phyloP scores from a whole-genome alignment of 2,888 invertebrate species.

The Argyra leucocephala region DNA sequence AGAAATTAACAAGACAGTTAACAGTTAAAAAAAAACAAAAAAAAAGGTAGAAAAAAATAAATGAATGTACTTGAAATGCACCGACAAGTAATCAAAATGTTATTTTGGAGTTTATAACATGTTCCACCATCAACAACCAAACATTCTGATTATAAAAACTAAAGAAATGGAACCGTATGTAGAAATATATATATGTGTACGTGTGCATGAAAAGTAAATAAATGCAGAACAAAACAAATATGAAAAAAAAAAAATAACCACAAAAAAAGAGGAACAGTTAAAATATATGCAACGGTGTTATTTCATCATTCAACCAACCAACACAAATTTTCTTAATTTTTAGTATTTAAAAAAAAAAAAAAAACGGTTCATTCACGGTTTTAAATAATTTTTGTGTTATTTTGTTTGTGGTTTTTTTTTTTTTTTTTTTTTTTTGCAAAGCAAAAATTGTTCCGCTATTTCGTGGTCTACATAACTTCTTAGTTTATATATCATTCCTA shows the following conservation, averaged over 20 bases:
- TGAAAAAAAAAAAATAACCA: neutral
- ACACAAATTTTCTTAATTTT: neutral
- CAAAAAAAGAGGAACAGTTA: neutral
- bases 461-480: neutral
- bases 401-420: neutral
- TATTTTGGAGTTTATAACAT: no score
- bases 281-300: neutral
- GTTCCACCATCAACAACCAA: no score
- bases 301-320: constrained; percentile 6
- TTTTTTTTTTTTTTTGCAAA: neutral
- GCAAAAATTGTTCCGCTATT: neutral
- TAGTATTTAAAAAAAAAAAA: neutral
- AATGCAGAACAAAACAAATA: no score
- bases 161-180: no score
- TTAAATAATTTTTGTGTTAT: neutral
- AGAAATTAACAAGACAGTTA: neutral
- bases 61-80: no score
- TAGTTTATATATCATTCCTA: no score
- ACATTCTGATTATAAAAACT: no score
- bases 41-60: no score
- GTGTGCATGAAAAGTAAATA: no score
- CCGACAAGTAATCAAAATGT: no score
- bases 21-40: neutral
- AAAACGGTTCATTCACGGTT: neutral
- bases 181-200: no score